A percentile compares a stretch with the other conserved stretches of the same genome.
Evolutionary conservation across 1,140 invertebrate genomes (phyloP).

Genomic region (Thereuonema tuberculata): DNA sequence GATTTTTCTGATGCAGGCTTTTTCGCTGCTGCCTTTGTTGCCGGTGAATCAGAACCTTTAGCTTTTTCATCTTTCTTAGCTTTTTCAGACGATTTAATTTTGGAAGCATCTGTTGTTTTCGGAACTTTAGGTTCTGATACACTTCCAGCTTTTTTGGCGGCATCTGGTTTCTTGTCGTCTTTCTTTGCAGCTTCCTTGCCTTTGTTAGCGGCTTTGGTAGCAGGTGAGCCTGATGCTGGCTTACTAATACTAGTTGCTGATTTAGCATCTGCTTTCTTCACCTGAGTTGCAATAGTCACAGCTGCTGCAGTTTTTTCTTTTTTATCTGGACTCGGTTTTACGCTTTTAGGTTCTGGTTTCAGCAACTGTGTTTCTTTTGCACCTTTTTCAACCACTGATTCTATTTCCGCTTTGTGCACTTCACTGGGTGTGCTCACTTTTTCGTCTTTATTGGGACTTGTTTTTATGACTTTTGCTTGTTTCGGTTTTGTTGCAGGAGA

Average conservation of each 20-base stretch:
- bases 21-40: too few species aligned
- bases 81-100: slow-evolving; percentile 8
- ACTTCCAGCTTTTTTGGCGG: background rate
- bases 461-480: too few species aligned
- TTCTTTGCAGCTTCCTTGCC: background rate
- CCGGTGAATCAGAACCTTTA: background rate
- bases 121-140: background rate
- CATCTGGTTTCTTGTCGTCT: background rate
- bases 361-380: background rate
- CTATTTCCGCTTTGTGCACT: too few species aligned
- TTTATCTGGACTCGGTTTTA: background rate
- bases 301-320: background rate
- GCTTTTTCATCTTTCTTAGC: background rate
- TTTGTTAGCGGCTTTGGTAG: background rate
- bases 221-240: too few species aligned
- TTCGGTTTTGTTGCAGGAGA: too few species aligned
- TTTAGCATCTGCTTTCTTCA: too few species aligned
- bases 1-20: too few species aligned
- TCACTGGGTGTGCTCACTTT: too few species aligned
- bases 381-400: background rate
- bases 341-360: background rate
- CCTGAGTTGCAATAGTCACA: too few species aligned
- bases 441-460: too few species aligned
- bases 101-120: background rate
- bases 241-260: too few species aligned